phyloP scores from a whole-genome alignment of 2,797 vertebrate species.

The Odontamblyopus rebecca region DNA sequence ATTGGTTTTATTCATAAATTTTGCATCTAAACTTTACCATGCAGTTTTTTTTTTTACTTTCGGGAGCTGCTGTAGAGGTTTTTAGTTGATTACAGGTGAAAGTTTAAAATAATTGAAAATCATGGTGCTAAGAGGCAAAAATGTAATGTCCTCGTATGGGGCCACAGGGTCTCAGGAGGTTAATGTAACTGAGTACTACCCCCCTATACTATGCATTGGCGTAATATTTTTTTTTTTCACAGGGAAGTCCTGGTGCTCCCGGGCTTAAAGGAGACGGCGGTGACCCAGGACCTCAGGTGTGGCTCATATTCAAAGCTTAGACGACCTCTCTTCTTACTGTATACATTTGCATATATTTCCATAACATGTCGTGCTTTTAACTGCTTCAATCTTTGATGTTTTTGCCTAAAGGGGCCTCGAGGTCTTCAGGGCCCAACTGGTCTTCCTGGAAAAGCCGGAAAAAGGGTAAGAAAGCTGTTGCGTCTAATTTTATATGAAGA shows the following conservation, averaged over 20 bases:
- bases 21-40: no score
- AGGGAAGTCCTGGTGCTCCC: conserved; percentile 86
- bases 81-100: no score
- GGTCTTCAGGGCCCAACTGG: conserved; percentile 90
- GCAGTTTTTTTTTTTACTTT: no score
- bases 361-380: background rate
- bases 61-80: no score
- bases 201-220: background rate
- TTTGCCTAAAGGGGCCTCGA: conserved; percentile 86
- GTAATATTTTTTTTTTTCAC: conserved; percentile 13
- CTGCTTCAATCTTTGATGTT: conserved; percentile 8
- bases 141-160: no score
- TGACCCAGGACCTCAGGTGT: conserved; percentile 91
- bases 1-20: no score
- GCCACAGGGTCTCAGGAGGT: no score
- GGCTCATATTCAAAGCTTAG: background rate
- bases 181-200: background rate
- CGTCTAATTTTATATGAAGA: background rate
- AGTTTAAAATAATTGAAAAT: no score
- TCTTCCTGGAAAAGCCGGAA: conserved; percentile 87
- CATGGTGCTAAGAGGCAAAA: no score
- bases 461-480: conserved; percentile 80
- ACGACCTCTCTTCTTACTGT: background rate
- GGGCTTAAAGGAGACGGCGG: conserved; percentile 93
- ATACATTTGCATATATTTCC: background rate